These are phyloP conservation scores for Drosophila putrida DNA, from an alignment of 2,888 invertebrate genomes.

Conservation along the genomic window DNA sequence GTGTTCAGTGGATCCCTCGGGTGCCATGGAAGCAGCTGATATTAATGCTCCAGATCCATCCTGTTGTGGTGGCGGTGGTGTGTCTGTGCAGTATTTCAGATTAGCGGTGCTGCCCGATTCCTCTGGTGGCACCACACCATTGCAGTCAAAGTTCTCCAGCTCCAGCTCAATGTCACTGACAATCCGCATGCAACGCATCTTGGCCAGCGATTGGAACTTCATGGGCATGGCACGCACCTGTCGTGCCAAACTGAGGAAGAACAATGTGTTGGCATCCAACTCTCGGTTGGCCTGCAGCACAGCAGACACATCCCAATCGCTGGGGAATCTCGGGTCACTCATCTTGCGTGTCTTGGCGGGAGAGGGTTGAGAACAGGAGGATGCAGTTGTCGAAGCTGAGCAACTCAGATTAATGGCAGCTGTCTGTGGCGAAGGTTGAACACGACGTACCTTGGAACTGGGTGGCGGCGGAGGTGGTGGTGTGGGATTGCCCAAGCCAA, in stretches of 20 bases:
- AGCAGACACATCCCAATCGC: conserved; percentile 82
- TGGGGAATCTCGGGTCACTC: conserved; percentile 63
- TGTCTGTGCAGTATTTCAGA: conserved; percentile 79
- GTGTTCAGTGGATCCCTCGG: conserved; percentile 82
- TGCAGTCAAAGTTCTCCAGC: conserved; percentile 82
- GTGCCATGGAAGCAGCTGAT: conserved; percentile 43
- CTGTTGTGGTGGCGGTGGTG: conserved; percentile 75
- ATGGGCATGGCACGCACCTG: conserved; percentile 84
- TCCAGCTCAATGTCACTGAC: conserved; percentile 85
- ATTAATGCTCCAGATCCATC: conserved; percentile 47
- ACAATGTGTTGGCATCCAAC: conserved; percentile 84
- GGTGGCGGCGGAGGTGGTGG: conserved; percentile 64
- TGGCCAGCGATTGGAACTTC: conserved; percentile 84
- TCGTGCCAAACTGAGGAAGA: conserved; percentile 84
- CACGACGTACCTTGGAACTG: conserved; percentile 76
- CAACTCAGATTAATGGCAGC: conserved; percentile 82
- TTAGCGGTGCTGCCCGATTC: conserved; percentile 65
- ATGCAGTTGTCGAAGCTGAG: conserved; percentile 43
- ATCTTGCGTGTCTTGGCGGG: conserved; percentile 78
- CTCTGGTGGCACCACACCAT: conserved; percentile 66
- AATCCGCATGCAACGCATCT: conserved; percentile 85
- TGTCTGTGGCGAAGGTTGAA: conserved; percentile 82
- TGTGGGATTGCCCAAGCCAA: conserved; percentile 49
- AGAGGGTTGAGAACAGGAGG: conserved; percentile 52
- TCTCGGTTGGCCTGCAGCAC: conserved; percentile 84